Evolutionary conservation across 2,113 vertebrate genomes (phyloP), one percentile per base, ranked within the genome.

Genomic region (Chrysochloris asiatica): DNA sequence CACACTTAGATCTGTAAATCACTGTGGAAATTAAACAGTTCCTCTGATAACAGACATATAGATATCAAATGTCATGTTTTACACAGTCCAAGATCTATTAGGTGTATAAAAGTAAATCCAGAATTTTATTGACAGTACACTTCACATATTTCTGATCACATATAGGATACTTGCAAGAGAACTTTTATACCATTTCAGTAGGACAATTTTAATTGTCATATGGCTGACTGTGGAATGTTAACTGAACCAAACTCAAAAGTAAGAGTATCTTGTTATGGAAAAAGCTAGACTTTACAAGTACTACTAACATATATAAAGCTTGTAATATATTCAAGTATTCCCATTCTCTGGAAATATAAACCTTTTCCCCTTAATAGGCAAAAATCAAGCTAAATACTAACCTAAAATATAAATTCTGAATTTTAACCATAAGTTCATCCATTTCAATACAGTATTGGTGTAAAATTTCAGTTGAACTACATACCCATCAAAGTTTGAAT

Each of bases 321-420:
- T 89, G 4, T 71, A 59, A 59, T 61, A 16, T 8, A 26, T 78
- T 81, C 76, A 83, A 52, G 88, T 83, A 75, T 17, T 78, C 76
- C 47, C 47, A 63, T 12, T 88, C 41, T 82, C 54, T 56, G 12
- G 26, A 73, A 78, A 14, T 56, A 69, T 6, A 54, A 65, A 81
- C 21, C 4, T 5, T 8, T 14, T 72, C 33, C 4, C n/a, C 24
- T 88, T 50, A 50, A 83, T 38, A 67, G 14, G 87, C 24, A 28
- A 67, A 85, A 48, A 75, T 61, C 26, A 76, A 87, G 16, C 22
- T 83, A 65, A 92, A 71, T 84, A 90, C 63, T 47, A 88, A 86
- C 22, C 30, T 67, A 78, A 87, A 89, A 71, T 61, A 13, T 33
- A 76, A n/a, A 63, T 63, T 73, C 54, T n/a, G 26, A 73, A 73